Evolutionary conservation across 2,113 vertebrate genomes (phyloP).

Genomic region (Beaufortia kweichowensis): DNA sequence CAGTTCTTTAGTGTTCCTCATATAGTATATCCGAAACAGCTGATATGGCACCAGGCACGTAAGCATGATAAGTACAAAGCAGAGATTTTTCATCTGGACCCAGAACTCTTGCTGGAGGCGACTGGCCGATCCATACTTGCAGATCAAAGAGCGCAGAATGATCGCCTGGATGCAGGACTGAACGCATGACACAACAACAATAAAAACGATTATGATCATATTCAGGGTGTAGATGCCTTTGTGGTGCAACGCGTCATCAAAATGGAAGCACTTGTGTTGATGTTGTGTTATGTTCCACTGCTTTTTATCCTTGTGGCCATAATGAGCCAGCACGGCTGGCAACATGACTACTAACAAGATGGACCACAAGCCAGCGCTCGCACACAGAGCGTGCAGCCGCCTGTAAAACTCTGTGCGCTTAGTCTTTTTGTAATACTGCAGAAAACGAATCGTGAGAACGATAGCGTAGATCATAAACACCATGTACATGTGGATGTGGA

Average conservation of each 20-base stretch:
- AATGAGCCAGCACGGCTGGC: slow-evolving; percentile 62
- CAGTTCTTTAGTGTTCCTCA: neutral
- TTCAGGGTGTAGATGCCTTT: slow-evolving; percentile 62
- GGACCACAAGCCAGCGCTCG: slow-evolving; percentile 77
- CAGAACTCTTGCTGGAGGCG: slow-evolving; percentile 84
- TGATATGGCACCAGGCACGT: slow-evolving; percentile 86
- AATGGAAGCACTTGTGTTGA: slow-evolving; percentile 79
- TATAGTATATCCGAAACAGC: slow-evolving; percentile 80
- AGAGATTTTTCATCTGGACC: slow-evolving; percentile 84
- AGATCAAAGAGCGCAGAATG: slow-evolving; percentile 66
- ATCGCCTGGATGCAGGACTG: slow-evolving; percentile 76
- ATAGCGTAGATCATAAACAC: slow-evolving; percentile 84
- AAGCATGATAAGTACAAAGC: slow-evolving; percentile 83
- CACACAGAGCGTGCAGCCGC: slow-evolving; percentile 72
- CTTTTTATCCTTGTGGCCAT: slow-evolving; percentile 47
- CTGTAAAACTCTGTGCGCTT: slow-evolving; percentile 75
- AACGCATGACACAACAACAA: slow-evolving; percentile 61
- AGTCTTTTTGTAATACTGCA: slow-evolving; percentile 76
- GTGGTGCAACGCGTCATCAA: slow-evolving; percentile 62
- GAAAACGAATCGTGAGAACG: slow-evolving; percentile 79
- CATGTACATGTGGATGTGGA: slow-evolving; percentile 91
- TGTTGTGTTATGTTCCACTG: accelerated
- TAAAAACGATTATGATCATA: slow-evolving; percentile 65
- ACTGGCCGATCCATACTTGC: slow-evolving; percentile 64
- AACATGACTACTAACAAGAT: slow-evolving; percentile 67